Percentiles rank a stretch among this genome's conserved stretches.
phyloP scores from a whole-genome alignment of 1,140 invertebrate species.

The Anoplophora glabripennis region DNA sequence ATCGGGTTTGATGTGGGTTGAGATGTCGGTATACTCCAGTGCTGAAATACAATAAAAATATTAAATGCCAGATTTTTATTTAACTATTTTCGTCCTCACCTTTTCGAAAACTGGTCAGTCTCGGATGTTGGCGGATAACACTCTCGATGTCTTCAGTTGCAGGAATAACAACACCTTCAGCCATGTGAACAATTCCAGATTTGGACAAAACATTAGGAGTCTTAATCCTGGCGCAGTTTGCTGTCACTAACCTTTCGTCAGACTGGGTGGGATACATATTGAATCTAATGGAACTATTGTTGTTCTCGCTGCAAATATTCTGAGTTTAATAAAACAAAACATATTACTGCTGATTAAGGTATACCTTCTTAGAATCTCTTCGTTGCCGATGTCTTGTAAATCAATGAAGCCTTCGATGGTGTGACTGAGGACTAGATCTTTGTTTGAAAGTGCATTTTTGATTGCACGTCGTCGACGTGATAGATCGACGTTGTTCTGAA shows the following conservation, averaged over 20 bases:
- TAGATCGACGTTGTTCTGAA: slow-evolving; percentile 39
- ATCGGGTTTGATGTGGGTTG: slow-evolving; percentile 51
- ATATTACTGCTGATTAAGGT: not conserved
- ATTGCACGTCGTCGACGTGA: slow-evolving; percentile 33
- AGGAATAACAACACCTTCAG: slow-evolving; percentile 61
- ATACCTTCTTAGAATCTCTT: slow-evolving; percentile 48
- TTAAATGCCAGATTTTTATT: not conserved
- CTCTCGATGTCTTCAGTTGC: slow-evolving; percentile 49
- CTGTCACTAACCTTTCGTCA: slow-evolving; percentile 50
- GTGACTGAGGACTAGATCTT: slow-evolving; percentile 50
- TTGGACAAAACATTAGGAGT: slow-evolving; percentile 55
- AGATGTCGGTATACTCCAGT: slow-evolving; percentile 54
- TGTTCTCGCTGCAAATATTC: slow-evolving; percentile 47
- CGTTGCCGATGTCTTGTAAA: slow-evolving; percentile 51
- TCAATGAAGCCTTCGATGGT: slow-evolving; percentile 50
- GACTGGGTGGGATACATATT: slow-evolving; percentile 58
- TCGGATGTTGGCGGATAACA: slow-evolving; percentile 45
- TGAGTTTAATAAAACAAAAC: not conserved
- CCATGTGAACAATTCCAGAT: slow-evolving; percentile 68
- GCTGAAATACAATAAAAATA: slow-evolving; percentile 29
- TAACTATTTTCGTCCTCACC: slow-evolving; percentile 33
- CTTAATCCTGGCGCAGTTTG: slow-evolving; percentile 55
- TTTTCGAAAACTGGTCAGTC: slow-evolving; percentile 41
- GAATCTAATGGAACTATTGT: slow-evolving; percentile 57
- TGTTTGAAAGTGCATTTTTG: slow-evolving; percentile 35